Conservation (phyloP, 2,888 invertebrate species). For the Archips crataeganus region DNA sequence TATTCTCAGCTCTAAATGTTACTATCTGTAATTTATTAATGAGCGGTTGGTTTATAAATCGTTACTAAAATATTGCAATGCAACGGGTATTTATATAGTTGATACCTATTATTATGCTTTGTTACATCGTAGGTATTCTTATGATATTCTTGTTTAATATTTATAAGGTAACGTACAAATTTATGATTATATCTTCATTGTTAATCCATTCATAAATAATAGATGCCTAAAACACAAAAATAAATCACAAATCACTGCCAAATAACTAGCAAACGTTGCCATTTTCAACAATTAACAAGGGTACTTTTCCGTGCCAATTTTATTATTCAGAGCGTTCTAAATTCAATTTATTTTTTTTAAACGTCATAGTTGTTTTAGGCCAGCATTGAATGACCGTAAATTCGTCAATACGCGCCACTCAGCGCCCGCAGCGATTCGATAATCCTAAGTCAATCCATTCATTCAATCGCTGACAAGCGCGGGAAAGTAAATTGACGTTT, state of each 20-base stretch:
- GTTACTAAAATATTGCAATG: no score
- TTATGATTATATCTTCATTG: no score
- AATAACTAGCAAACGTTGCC: background rate
- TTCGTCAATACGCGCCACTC: slow-evolving; percentile 7
- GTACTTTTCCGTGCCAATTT: background rate
- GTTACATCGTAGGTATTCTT: no score
- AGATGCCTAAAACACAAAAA: background rate
- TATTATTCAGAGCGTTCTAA: slow-evolving; percentile 9
- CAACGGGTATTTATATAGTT: no score
- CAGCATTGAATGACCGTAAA: slow-evolving; percentile 4
- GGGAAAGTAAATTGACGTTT: slow-evolving; percentile 50
- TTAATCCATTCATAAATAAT: no score
- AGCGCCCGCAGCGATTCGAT: slow-evolving; percentile 55
- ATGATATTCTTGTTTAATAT: no score
- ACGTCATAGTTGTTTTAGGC: slow-evolving; percentile 22
- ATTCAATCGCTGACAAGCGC: slow-evolving; percentile 59
- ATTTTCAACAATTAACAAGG: background rate
- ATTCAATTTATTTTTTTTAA: slow-evolving; percentile 13
- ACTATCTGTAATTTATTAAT: background rate
- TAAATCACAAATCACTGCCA: background rate
- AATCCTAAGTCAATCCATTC: slow-evolving; percentile 54
- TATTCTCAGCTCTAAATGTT: background rate
- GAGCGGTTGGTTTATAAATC: background rate
- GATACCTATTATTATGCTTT: no score
- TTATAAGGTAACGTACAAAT: no score